These are phyloP conservation scores for Scophthalmus maximus DNA, from an alignment of 2,113 vertebrate species.

Conservation along the genomic window DNA sequence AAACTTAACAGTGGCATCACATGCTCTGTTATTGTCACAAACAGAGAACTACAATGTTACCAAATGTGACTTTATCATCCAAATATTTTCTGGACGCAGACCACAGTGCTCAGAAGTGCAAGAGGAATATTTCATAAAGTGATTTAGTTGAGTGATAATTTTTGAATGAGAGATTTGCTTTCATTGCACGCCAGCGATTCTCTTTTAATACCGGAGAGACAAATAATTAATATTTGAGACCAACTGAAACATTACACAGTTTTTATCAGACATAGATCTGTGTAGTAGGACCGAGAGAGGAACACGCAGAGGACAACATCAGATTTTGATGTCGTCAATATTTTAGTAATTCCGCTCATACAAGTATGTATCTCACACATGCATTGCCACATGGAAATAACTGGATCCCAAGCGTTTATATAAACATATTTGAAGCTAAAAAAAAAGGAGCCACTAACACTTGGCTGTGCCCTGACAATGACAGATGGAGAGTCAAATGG, in stretches of 20 bases:
- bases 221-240: conserved; percentile 27
- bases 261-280: no score
- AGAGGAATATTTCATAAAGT: conserved; percentile 16
- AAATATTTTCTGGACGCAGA: background rate
- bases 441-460: background rate
- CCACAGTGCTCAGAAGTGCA: background rate
- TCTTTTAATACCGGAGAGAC: background rate
- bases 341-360: background rate
- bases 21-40: background rate
- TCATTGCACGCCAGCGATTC: background rate
- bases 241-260: background rate
- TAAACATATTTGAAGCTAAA: conserved; percentile 25
- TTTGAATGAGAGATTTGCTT: conserved; percentile 31
- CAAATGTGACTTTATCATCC: background rate
- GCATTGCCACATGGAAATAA: no score
- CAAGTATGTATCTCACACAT: background rate
- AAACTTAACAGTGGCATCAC: background rate
- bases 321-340: background rate
- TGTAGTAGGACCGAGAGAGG: background rate
- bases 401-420: conserved; percentile 7
- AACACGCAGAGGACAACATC: background rate
- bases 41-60: background rate
- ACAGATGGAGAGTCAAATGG: conserved; percentile 47
- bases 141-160: conserved; percentile 8
- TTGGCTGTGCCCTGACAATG: conserved; percentile 16